Percentiles rank a stretch among this genome's conserved stretches.
Evolutionary conservation across 1,140 invertebrate species (phyloP).

Genomic region (Globodera rostochiensis): DNA sequence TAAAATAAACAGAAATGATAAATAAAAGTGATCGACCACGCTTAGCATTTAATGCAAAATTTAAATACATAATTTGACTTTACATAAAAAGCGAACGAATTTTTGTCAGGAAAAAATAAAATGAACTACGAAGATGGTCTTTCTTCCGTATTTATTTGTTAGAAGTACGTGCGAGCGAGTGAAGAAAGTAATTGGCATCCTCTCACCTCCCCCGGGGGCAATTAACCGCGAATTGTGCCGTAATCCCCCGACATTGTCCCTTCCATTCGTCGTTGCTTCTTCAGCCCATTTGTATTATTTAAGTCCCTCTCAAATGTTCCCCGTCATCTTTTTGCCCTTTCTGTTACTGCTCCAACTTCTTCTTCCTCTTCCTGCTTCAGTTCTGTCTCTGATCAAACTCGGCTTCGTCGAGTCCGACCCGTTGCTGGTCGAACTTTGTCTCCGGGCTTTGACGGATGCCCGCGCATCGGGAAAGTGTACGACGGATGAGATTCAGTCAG

Average conservation of each 20-base stretch:
- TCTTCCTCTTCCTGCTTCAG: neutral
- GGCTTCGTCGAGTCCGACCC: slow-evolving; percentile 45
- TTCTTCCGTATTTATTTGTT: neutral
- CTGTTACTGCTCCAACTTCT: slow-evolving; percentile 1
- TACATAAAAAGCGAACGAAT: neutral
- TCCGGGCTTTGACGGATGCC: slow-evolving; percentile 38
- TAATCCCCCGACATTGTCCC: neutral
- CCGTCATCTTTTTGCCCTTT: neutral
- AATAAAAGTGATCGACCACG: neutral
- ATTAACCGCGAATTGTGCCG: slow-evolving; percentile 5
- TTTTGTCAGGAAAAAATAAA: neutral
- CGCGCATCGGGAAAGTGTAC: slow-evolving; percentile 37
- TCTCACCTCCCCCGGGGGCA: neutral
- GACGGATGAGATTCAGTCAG: slow-evolving; percentile 29
- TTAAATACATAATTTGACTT: neutral
- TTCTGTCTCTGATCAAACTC: slow-evolving; percentile 13
- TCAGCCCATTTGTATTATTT: neutral
- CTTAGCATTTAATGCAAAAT: neutral
- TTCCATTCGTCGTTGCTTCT: neutral
- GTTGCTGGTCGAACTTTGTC: slow-evolving; percentile 33
- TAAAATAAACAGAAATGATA: neutral
- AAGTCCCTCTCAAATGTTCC: neutral
- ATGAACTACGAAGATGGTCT: neutral
- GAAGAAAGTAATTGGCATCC: slow-evolving; percentile 1
- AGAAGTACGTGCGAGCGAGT: neutral